A percentile compares a stretch with the other conserved stretches of the same genome.
Conservation (phyloP, 2,888 invertebrate species). For the Tipula lateralis region DNA sequence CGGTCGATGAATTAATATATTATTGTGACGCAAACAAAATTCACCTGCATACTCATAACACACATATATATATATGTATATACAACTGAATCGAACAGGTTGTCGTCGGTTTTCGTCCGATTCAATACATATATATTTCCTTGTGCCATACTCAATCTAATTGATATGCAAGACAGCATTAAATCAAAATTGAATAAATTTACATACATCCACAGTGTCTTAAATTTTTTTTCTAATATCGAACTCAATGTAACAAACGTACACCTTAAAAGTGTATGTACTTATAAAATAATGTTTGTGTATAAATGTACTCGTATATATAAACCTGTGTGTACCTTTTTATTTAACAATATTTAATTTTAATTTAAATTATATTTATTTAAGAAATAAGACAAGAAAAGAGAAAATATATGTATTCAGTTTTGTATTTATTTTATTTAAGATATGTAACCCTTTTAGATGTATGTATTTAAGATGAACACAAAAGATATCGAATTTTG, state of each 20-base stretch:
- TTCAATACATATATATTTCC: not conserved
- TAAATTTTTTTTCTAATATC: not conserved
- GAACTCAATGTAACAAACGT: not conserved
- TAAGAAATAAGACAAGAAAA: conserved; percentile 24
- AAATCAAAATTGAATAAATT: conserved; percentile 5
- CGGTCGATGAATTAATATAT: not conserved
- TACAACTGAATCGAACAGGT: not conserved
- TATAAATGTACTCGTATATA: not conserved
- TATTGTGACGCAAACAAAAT: not conserved
- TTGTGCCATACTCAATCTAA: not conserved
- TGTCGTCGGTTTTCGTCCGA: not conserved
- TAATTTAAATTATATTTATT: conserved; percentile 11
- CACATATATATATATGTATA: not conserved
- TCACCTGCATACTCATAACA: not conserved
- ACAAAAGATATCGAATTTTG: not conserved
- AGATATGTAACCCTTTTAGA: conserved; percentile 14
- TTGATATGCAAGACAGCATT: not conserved
- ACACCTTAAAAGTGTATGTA: not conserved
- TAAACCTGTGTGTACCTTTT: not conserved
- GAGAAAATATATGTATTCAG: not conserved
- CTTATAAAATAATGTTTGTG: too few species aligned
- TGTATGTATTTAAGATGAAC: not conserved
- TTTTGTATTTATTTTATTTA: not conserved
- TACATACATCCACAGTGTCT: not conserved
- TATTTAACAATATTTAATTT: not conserved